phyloP scores from a whole-genome alignment of 2,797 vertebrate species.

The Cuniculus paca region DNA sequence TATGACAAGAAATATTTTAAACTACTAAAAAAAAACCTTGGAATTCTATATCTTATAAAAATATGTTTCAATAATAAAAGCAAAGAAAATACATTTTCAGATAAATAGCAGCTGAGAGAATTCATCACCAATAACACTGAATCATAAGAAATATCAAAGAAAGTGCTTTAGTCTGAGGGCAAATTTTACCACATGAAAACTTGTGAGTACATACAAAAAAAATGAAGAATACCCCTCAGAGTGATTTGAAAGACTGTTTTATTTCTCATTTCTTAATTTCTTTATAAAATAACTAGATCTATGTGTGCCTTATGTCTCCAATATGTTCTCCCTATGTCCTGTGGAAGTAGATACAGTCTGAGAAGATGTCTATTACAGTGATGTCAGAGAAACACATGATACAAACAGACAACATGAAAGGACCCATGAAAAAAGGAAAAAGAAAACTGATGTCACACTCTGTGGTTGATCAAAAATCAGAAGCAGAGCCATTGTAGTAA shows the following conservation, averaged over 20 bases:
- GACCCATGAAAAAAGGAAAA: background rate
- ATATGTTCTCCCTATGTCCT: background rate
- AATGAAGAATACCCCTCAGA: background rate
- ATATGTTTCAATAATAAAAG: background rate
- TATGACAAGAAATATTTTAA: background rate
- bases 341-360: background rate
- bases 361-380: background rate
- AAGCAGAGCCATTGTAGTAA: background rate
- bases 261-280: background rate
- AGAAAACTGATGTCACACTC: background rate
- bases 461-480: background rate
- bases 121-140: background rate
- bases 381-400: background rate
- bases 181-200: constrained; percentile 7
- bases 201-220: background rate
- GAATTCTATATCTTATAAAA: constrained; percentile 30
- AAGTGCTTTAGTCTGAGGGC: background rate
- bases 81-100: constrained; percentile 26
- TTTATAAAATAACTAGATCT: background rate
- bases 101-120: background rate
- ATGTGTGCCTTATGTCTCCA: background rate
- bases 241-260: background rate
- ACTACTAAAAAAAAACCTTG: background rate
- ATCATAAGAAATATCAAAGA: background rate
- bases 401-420: background rate